These are phyloP conservation scores for Ephydatia muelleri DNA, from an alignment of 37 sponge, comb jelly and placozoan genomes.

Conservation along the genomic window DNA sequence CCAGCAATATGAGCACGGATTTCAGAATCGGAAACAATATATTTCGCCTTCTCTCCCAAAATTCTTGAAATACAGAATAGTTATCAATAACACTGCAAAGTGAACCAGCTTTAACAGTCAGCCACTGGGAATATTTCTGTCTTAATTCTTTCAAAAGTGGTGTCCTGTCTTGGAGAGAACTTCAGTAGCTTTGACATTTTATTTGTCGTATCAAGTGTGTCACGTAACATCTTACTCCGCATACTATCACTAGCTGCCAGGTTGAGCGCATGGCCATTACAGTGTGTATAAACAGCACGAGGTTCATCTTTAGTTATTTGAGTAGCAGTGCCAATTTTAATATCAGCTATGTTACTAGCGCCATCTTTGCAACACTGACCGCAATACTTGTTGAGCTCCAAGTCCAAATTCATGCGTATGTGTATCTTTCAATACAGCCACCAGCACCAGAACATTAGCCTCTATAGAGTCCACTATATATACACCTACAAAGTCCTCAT, in stretches of 20 bases:
- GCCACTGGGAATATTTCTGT: too few species aligned
- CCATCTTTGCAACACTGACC: conserved; percentile 59
- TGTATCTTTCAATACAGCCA: conserved; percentile 38
- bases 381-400: too few species aligned
- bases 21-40: conserved; percentile 34
- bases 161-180: conserved; percentile 42
- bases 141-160: conserved; percentile 16
- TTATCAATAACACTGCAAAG: conserved; percentile 33
- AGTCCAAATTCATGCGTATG: too few species aligned
- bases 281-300: too few species aligned
- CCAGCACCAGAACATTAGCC: conserved; percentile 16
- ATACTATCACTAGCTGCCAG: conserved; percentile 21
- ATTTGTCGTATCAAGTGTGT: conserved; percentile 45
- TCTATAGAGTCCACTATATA: conserved; percentile 9
- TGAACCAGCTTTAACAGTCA: conserved; percentile 31
- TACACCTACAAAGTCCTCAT: conserved; percentile 38
- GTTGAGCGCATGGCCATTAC: conserved; percentile 56
- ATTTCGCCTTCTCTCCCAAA: conserved; percentile 42
- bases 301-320: too few species aligned
- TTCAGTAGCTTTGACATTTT: conserved; percentile 57
- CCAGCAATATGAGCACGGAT: conserved; percentile 34
- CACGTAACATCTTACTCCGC: conserved; percentile 31
- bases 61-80: conserved; percentile 29
- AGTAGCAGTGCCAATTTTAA: too few species aligned
- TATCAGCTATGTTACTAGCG: conserved; percentile 38